Percentiles rank a stretch among this genome's conserved stretches.
phyloP scores from a whole-genome alignment of 2,113 vertebrate genomes.

The Serilophus lunatus region DNA sequence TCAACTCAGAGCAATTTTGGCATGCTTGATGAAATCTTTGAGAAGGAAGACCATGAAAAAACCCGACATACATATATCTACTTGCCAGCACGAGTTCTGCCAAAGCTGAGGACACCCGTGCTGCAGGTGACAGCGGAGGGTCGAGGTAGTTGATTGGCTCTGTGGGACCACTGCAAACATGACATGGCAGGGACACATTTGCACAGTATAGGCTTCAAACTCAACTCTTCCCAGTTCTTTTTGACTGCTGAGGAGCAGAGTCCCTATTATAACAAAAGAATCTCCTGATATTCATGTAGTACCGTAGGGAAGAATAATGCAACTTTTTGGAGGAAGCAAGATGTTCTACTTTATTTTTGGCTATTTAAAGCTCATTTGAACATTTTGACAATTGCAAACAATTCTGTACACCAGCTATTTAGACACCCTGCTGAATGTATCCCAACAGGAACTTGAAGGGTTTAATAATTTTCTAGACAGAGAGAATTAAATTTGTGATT shows the following conservation, averaged over 20 bases:
- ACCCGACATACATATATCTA: not conserved
- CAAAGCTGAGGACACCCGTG: not conserved
- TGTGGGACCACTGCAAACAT: not conserved
- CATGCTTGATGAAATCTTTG: not conserved
- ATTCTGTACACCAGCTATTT: slow-evolving; percentile 49
- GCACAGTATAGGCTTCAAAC: not conserved
- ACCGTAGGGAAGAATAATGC: not conserved
- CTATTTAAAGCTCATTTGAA: slow-evolving; percentile 66
- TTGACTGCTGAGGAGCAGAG: not conserved
- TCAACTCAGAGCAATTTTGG: not conserved
- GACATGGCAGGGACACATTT: rapidly evolving
- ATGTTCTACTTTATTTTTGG: slow-evolving; percentile 39
- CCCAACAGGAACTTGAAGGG: slow-evolving; percentile 53
- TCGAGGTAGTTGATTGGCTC: not conserved
- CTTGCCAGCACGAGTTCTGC: not conserved
- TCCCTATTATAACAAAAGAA: not conserved
- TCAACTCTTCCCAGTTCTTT: not conserved
- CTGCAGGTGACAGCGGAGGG: not conserved
- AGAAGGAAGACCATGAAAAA: not conserved
- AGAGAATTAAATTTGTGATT: slow-evolving; percentile 60
- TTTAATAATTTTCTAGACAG: slow-evolving; percentile 64
- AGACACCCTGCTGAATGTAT: slow-evolving; percentile 49
- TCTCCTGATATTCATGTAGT: not conserved
- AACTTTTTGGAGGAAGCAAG: not conserved
- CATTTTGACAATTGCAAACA: slow-evolving; percentile 56